Evolutionary conservation across 2,113 vertebrate genomes (phyloP), one percentile per base, ranked within the genome.

Genomic region (Callopanchax toddi): DNA sequence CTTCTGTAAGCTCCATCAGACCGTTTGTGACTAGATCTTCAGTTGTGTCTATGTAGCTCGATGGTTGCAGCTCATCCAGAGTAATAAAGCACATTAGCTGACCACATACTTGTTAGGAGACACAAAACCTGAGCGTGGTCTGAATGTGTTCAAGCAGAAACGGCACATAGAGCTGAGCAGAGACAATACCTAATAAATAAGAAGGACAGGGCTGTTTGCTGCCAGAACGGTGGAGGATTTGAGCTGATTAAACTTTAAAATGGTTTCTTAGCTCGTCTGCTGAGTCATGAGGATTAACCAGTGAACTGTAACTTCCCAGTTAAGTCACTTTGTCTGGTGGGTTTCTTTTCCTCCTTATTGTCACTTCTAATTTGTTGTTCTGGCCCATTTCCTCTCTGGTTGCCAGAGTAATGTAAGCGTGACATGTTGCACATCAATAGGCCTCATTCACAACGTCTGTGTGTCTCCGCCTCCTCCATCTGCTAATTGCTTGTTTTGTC

Each of bases 401-500:
- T 83, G 69, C 76, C 81, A 71, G 79, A 78, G 71, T 80, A 77
- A 71, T 86, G 68, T 81, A 77, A 84, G 84, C 81, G 61, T 72
- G 79, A 77, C 76, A 74, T 78, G 80, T 82, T 89, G 78, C 88
- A 88, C 89, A 89, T 91, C 81, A 91, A 87, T 90, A 56, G 86
- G 61, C 51, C 68, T 79, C 85, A 86, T 87, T 91, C 84, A 89
- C 74, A 62, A 56, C 46, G 76, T 62, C 76, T 61, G 80, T 66
- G 52, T 83, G 83, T 86, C 79, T 80, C 68, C 18, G 71, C 72
- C 83, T 71, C 73, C 72, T 79, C 77, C 65, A 63, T 82, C 71
- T 78, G 76, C 89, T 91, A 92, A 91, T 91, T 91, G 87, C 89
- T 87, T 87, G 87, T 90, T 91, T 93, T 85, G 84, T 90, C 76